phyloP scores from a whole-genome alignment of 2,888 invertebrate species.

The Cheilosia pagana region DNA sequence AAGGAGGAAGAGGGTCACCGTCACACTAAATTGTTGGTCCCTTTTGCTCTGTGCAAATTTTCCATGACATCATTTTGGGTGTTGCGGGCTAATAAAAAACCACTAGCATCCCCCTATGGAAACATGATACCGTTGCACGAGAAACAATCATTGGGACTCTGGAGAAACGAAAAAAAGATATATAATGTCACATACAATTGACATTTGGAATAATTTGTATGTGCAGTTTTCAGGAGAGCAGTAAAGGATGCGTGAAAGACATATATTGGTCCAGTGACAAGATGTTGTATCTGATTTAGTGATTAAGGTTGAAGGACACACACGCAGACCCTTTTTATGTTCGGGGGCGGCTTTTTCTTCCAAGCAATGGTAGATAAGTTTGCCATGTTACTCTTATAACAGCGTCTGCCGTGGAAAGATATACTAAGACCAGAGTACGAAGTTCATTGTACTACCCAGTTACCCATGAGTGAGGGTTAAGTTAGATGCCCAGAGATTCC shows the following conservation, averaged over 20 bases:
- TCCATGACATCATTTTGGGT: conserved; percentile 70
- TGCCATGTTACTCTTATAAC: no score
- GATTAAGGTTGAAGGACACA: conserved; percentile 47
- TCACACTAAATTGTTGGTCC: conserved; percentile 39
- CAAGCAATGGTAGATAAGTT: background rate
- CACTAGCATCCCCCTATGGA: conserved; percentile 33
- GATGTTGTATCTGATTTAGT: conserved; percentile 53
- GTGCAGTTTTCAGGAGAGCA: background rate
- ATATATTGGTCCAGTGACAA: conserved; percentile 34
- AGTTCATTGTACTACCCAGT: no score
- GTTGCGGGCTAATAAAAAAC: conserved; percentile 61
- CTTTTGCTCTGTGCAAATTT: conserved; percentile 56
- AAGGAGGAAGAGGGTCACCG: conserved; percentile 64
- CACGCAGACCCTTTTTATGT: conserved; percentile 65
- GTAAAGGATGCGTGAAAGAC: conserved; percentile 4
- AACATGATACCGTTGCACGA: conserved; percentile 58
- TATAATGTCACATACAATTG: conserved; percentile 44
- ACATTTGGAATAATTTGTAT: conserved; percentile 38
- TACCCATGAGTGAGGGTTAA: no score
- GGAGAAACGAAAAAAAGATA: conserved; percentile 9
- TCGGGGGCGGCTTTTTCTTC: conserved; percentile 46
- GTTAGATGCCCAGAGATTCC: no score
- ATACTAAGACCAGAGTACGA: no score
- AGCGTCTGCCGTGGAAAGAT: no score
- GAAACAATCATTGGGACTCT: conserved; percentile 17